Evolutionary conservation across 2,797 vertebrate genomes (phyloP).

Genomic region (Tokudaia tokunoshimensis): DNA sequence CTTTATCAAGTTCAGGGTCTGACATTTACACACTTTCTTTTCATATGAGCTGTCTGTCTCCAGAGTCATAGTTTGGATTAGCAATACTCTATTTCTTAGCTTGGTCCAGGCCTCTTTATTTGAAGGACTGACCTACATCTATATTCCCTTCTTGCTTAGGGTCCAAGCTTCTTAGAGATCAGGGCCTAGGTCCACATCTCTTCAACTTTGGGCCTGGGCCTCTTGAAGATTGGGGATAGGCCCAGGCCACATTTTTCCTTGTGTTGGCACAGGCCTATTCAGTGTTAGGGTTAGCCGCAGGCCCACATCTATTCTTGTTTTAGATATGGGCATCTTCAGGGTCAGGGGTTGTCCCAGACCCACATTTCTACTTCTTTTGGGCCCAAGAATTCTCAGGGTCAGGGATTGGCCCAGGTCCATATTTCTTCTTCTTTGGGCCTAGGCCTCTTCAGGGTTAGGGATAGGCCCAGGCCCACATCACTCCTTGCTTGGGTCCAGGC

Average conservation of each 20-base stretch:
- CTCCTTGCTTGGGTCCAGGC: too few relatives aligned
- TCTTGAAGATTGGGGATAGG: too few relatives aligned
- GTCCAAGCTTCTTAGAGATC: too few relatives aligned
- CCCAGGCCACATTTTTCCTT: too few relatives aligned
- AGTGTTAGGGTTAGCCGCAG: background rate
- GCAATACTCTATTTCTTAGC: background rate
- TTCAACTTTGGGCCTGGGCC: too few relatives aligned
- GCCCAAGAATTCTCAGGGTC: background rate
- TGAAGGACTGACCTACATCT: too few relatives aligned
- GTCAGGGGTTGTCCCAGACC: rapidly evolving
- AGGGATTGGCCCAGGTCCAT: background rate
- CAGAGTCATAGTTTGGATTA: too few relatives aligned
- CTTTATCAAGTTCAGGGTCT: background rate
- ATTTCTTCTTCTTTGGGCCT: background rate
- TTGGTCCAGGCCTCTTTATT: background rate
- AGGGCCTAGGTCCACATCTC: too few relatives aligned
- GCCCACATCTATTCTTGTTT: background rate
- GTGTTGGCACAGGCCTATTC: background rate
- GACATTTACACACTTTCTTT: background rate
- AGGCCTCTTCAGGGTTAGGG: too few relatives aligned
- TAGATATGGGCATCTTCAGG: background rate
- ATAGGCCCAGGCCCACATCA: too few relatives aligned
- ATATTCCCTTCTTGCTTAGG: too few relatives aligned
- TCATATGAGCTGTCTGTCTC: too few relatives aligned
- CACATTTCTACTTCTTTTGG: background rate